Evolutionary conservation across 1,140 invertebrate genomes (phyloP), one percentile per base, ranked within the genome.

Genomic region (Drosophila navojoa): DNA sequence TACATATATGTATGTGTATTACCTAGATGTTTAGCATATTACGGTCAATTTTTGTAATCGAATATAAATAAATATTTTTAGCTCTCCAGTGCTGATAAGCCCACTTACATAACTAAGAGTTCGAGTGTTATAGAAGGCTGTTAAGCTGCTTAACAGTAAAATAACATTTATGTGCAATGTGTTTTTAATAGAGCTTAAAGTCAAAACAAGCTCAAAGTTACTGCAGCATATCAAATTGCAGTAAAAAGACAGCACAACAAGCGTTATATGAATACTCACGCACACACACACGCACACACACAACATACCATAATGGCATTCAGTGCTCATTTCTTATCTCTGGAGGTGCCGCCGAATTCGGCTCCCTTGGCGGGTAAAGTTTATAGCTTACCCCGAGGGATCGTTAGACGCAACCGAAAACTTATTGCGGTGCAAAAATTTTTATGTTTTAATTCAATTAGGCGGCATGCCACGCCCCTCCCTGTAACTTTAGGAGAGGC

Each of bases 371-470:
- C 35, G 61, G 70, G 59, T 25, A 58, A 72, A 72, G 67, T 82
- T 86, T 87, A 86, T 86, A 58, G 82, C 82, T 66, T 62, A 62
- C 29, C 42, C 72, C 66, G 10, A 52, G 44, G 71, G 75, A 59
- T 16, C 42, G 57, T 22, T 49, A 50, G 59, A 55, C 38, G 27
- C 68, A 77, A 62, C 58, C 54, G 58, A 59, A 79, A 79, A 85
- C 81, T 77, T 81, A 86, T 78, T 86, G 77, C 82, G 81, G 71
- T 81, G 71, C 81, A 70, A 63, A 85, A 76, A 79, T 29, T 81
- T 81, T 87, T 86, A 82, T 87, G 82, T 86, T 86, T 86, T 86
- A 87, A 86, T 86, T 87, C 82, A 86, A 87, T 86, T 86, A 86
- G 74, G 76, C 79, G 59, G 29, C 53, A 50, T 19, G 71, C 59